A percentile compares a stretch with the other conserved stretches of the same genome.
phyloP scores from a whole-genome alignment of 2,888 invertebrate species.

The Pandemis corylana region DNA sequence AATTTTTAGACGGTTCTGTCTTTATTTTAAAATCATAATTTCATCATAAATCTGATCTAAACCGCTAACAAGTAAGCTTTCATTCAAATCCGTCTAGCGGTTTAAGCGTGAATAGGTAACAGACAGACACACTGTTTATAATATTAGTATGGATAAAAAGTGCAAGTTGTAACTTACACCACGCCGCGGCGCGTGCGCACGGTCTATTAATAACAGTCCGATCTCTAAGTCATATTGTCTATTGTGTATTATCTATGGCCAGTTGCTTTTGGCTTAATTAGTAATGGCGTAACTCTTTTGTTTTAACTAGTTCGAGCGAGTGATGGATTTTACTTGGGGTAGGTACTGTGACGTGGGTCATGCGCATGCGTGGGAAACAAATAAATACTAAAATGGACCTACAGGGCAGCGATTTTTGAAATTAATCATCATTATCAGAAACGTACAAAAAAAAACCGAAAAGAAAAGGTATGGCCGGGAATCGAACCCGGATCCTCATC shows the following conservation, averaged over 20 bases:
- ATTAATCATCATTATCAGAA: no score
- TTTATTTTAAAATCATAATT: no score
- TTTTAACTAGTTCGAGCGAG: slow-evolving; percentile 22
- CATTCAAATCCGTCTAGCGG: no score
- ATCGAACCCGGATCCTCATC: no score
- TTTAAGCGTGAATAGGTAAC: no score
- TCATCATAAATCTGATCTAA: no score
- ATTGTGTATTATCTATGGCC: slow-evolving; percentile 39
- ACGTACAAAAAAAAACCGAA: no score
- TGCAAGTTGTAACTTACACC: slow-evolving; percentile 28
- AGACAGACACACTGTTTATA: no score
- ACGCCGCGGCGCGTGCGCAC: slow-evolving; percentile 25
- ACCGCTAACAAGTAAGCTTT: no score
- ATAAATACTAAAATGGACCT: neutral
- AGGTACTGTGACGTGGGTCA: neutral
- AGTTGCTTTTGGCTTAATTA: slow-evolving; percentile 33
- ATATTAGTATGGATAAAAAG: slow-evolving; percentile 3
- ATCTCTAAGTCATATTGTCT: slow-evolving; percentile 32
- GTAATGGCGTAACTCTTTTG: slow-evolving; percentile 33
- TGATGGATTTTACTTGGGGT: neutral
- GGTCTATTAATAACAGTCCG: slow-evolving; percentile 30
- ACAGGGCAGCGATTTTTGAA: no score
- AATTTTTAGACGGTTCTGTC: no score
- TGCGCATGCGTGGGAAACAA: neutral
- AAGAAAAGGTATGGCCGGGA: no score